Conservation (phyloP, 2,113 vertebrate genomes). For the Oceanodroma tethys region DNA sequence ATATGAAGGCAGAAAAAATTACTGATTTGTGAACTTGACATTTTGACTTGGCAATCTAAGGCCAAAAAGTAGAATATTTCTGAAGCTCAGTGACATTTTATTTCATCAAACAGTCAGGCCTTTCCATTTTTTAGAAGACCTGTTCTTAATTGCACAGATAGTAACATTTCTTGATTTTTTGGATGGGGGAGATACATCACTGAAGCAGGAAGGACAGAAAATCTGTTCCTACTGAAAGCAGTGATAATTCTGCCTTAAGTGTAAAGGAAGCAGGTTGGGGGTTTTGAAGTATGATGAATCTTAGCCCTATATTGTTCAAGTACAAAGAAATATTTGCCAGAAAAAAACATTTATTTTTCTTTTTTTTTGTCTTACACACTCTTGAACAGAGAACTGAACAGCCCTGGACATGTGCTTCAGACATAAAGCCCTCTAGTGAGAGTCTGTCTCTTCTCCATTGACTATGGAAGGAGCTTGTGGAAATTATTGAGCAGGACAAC, state of each 20-base stretch:
- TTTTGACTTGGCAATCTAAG: neutral
- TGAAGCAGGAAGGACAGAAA: neutral
- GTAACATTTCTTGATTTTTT: neutral
- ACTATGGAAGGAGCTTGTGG: neutral
- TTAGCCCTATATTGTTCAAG: neutral
- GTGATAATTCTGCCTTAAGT: neutral
- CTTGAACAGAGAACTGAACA: neutral
- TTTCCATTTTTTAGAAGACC: neutral
- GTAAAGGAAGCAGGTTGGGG: neutral
- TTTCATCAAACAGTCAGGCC: neutral
- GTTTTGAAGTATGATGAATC: neutral
- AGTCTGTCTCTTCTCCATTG: neutral
- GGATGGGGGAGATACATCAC: neutral
- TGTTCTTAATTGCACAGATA: neutral
- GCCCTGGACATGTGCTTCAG: rapidly evolving
- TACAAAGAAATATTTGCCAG: neutral
- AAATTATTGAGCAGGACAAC: neutral
- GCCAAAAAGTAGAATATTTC: neutral
- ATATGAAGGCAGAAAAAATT: neutral
- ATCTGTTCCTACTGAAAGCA: neutral
- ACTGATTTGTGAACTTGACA: neutral
- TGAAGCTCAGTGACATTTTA: neutral
- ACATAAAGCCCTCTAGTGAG: neutral
- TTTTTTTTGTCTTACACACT: neutral
- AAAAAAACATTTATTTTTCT: neutral